Conservation (phyloP, 2,113 vertebrate genomes). For the Meriones unguiculatus region DNA sequence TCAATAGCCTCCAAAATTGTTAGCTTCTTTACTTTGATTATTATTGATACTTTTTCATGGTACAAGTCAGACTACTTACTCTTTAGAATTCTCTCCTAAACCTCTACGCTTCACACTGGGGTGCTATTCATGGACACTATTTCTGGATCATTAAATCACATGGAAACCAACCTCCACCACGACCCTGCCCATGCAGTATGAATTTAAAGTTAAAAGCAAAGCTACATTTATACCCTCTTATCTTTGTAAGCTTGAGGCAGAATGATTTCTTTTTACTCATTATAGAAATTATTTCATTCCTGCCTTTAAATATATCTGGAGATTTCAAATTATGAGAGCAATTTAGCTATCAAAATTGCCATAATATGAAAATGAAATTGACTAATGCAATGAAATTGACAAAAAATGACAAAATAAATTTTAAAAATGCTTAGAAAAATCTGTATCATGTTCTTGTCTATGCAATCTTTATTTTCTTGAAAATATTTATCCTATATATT, state of each 20-base stretch:
- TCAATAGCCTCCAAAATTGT: background rate
- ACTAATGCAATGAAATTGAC: slow-evolving; percentile 68
- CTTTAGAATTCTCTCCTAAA: background rate
- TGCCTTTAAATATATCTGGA: slow-evolving; percentile 76
- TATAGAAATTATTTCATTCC: slow-evolving; percentile 74
- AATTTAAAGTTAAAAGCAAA: slow-evolving; percentile 71
- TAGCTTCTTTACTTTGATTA: background rate
- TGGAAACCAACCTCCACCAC: background rate
- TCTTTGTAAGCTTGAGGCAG: slow-evolving; percentile 67
- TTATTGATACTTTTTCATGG: background rate
- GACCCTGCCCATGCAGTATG: background rate
- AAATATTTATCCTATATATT: slow-evolving; percentile 63
- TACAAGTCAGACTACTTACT: background rate
- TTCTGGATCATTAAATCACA: slow-evolving; percentile 26
- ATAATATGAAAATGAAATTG: slow-evolving; percentile 77
- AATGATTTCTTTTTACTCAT: slow-evolving; percentile 69
- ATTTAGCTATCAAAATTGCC: slow-evolving; percentile 78
- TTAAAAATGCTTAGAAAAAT: slow-evolving; percentile 56
- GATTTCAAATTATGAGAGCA: slow-evolving; percentile 72
- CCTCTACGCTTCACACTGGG: background rate
- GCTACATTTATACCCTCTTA: slow-evolving; percentile 69
- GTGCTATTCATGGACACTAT: slow-evolving; percentile 56
- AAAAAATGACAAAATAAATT: slow-evolving; percentile 40
- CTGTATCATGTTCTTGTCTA: slow-evolving; percentile 27
- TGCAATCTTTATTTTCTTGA: slow-evolving; percentile 62